Conservation (phyloP, 37 sponge, comb jelly and placozoan species). For the Spongilla lacustris region DNA sequence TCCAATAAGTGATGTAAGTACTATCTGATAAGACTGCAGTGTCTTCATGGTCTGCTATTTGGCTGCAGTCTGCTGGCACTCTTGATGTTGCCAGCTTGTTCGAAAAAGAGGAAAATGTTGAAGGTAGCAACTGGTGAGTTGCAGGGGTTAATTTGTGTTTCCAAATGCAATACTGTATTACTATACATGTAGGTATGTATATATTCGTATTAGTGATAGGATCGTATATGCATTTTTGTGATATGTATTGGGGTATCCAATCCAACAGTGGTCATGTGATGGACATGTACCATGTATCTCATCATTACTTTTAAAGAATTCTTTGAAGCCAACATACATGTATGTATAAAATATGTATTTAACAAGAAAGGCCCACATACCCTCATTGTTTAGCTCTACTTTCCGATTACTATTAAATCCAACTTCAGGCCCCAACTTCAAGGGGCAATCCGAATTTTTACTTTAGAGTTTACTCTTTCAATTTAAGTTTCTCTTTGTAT, state of each 20-base stretch:
- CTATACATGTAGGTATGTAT: no score
- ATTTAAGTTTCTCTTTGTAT: conserved; percentile 49
- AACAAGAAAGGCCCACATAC: no score
- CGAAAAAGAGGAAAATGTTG: not conserved
- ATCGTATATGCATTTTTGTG: no score
- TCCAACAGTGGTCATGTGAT: no score
- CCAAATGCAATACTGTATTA: not conserved
- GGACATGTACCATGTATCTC: no score
- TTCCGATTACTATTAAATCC: conserved; percentile 93
- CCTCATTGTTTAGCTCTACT: no score
- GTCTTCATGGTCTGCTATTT: not conserved
- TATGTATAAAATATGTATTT: no score
- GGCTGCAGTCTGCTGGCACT: not conserved
- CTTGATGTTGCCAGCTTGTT: not conserved
- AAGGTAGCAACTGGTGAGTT: not conserved
- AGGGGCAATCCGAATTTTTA: conserved; percentile 51
- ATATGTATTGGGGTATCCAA: no score
- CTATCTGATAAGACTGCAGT: not conserved
- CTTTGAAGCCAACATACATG: no score
- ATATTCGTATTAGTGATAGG: no score
- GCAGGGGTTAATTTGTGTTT: no score
- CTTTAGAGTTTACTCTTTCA: conserved; percentile 26
- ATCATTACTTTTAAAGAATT: no score
- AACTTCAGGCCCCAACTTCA: conserved; percentile 76
- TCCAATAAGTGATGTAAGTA: not conserved